Evolutionary conservation across 2,113 vertebrate species (phyloP).

Genomic region (Oenanthe melanoleuca): DNA sequence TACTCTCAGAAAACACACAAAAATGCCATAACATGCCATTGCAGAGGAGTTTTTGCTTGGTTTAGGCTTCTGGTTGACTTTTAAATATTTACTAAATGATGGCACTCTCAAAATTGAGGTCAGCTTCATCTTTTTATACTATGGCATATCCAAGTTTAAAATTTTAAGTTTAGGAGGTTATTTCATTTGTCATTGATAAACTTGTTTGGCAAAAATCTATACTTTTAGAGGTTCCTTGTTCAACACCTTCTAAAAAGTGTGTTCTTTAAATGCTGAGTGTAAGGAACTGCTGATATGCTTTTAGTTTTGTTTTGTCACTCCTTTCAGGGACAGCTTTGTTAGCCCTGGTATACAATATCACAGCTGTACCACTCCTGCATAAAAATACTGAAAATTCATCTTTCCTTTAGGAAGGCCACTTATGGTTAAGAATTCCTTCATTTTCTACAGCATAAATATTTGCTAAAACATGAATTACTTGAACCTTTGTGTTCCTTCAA

Average conservation of each 20-base stretch:
- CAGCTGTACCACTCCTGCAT: background rate
- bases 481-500: background rate
- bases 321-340: background rate
- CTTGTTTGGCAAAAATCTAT: background rate
- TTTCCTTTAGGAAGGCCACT: background rate
- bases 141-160: background rate
- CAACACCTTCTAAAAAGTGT: background rate
- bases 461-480: background rate
- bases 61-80: background rate
- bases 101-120: background rate
- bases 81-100: background rate
- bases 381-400: background rate
- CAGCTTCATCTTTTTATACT: background rate
- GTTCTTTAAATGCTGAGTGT: background rate
- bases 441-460: background rate
- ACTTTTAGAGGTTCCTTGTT: background rate
- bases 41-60: background rate
- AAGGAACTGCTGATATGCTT: background rate
- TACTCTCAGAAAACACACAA: background rate
- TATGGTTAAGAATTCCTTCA: background rate
- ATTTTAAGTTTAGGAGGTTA: background rate
- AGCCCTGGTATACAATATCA: background rate
- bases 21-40: background rate
- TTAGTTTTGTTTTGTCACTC: background rate
- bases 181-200: background rate